Base-by-base conservation (phyloP, 1,140 invertebrate genomes). In the Pinna nobilis region DNA sequence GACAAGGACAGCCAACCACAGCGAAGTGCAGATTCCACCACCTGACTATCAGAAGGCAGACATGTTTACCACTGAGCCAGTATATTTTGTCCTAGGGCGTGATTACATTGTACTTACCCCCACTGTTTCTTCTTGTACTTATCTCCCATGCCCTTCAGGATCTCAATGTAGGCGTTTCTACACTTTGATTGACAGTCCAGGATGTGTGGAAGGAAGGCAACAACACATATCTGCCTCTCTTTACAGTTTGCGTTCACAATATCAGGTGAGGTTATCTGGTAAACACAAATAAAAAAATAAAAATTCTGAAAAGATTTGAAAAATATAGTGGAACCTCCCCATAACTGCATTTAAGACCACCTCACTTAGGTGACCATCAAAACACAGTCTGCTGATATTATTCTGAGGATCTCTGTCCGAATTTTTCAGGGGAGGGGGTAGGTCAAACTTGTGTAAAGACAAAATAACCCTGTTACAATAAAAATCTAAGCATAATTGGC, bases 51-150 rank as follows among this genome's bases (percentile, higher is more conserved):
- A n/a, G n/a, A n/a, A n/a, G n/a, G n/a, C n/a, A n/a, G n/a, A n/a
- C n/a, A n/a, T n/a, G n/a, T n/a, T n/a, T n/a, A n/a, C n/a, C n/a
- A n/a, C n/a, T n/a, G n/a, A n/a, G n/a, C n/a, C n/a, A n/a, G n/a
- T n/a, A n/a, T n/a, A n/a, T n/a, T n/a, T n/a, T n/a, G n/a, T n/a
- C n/a, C n/a, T n/a, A n/a, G n/a, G n/a, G n/a, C n/a, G n/a, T n/a
- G n/a, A n/a, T n/a, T n/a, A n/a, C n/a, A 69, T 49, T 5, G 39
- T 50, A 91, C 93, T 90, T 91, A 96, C 93, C 97, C 97, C 98
- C 98, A 99, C 89, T 94, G 92, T 84, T 98, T 97, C 88, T 95
- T 94, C 90, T 99, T 99, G 89, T 94, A 99, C 88, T 97, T 97
- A 47, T 98, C 96, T 20, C 93, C 96, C 47, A 98, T 90, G 3